A percentile compares a stretch with the other conserved stretches of the same genome.
phyloP scores from a whole-genome alignment of 2,113 vertebrate genomes.

The Hepsetus odoe region DNA sequence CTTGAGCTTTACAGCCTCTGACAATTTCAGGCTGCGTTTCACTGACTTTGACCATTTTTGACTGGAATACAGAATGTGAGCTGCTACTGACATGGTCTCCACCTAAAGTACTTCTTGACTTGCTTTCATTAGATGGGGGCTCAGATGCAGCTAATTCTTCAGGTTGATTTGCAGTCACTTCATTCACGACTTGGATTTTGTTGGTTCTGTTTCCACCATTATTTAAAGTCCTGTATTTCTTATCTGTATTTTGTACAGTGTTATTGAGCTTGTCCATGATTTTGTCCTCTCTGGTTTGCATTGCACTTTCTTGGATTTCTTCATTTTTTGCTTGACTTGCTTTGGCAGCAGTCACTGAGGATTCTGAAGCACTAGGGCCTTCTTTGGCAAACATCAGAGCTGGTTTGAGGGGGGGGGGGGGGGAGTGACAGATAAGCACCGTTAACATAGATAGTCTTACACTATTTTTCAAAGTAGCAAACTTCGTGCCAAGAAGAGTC shows the following conservation, averaged over 20 bases:
- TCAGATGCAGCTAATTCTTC: conserved; percentile 14
- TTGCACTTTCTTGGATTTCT: conserved; percentile 19
- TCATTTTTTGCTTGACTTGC: conserved; percentile 44
- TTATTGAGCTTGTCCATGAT: not conserved
- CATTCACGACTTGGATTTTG: conserved; percentile 46
- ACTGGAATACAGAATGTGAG: conserved; percentile 11
- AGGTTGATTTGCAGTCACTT: conserved; percentile 49
- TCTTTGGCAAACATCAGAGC: conserved; percentile 65
- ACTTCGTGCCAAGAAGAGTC: not conserved
- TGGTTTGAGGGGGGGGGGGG: conserved; percentile 56
- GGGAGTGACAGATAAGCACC: conserved; percentile 1
- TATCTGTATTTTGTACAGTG: conserved; percentile 5
- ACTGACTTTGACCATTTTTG: conserved; percentile 32
- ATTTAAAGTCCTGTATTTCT: conserved; percentile 21
- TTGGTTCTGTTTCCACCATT: conserved; percentile 5
- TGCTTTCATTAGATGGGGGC: not conserved
- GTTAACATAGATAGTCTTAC: not conserved
- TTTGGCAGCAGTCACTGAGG: conserved; percentile 57
- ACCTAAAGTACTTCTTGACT: not conserved
- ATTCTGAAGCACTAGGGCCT: conserved; percentile 65
- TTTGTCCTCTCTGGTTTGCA: conserved; percentile 27
- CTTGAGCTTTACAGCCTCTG: conserved; percentile 51
- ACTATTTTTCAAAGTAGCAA: not conserved
- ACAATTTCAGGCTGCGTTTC: not conserved
- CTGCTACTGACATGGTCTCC: not conserved